A percentile compares a stretch with the other conserved stretches of the same genome.
Evolutionary conservation across 1,140 invertebrate species (phyloP).

Genomic region (Kradibia gibbosae): DNA sequence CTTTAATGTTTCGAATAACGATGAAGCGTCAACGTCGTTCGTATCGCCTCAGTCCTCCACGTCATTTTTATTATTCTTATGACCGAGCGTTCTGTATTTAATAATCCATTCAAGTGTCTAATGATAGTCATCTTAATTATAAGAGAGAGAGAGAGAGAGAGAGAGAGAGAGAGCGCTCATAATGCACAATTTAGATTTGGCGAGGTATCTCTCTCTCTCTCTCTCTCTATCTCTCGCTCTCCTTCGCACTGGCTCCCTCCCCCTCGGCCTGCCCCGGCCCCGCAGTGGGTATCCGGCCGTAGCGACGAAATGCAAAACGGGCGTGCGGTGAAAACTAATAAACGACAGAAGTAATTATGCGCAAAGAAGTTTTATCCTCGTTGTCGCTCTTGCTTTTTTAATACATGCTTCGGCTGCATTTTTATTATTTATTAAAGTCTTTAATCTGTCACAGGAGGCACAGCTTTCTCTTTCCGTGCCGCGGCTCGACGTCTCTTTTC

Average conservation of each 20-base stretch:
- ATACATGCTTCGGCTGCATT: not conserved
- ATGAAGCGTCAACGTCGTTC: not conserved
- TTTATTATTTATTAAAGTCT: constrained; percentile 45
- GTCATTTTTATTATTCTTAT: constrained; percentile 26
- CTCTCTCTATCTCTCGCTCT: no score
- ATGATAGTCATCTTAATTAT: not conserved
- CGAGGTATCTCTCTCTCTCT: not conserved
- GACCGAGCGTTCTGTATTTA: not conserved
- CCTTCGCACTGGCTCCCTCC: no score
- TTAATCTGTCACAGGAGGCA: constrained; percentile 34
- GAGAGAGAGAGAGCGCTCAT: no score
- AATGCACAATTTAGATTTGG: constrained; percentile 11
- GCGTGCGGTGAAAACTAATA: constrained; percentile 16
- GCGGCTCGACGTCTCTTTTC: constrained; percentile 16
- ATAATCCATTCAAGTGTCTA: not conserved
- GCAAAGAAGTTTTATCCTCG: constrained; percentile 26
- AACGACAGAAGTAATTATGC: constrained; percentile 31
- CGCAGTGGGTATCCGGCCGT: no score
- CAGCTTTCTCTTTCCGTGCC: constrained; percentile 37
- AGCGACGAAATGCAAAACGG: constrained; percentile 1
- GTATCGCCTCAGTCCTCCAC: not conserved
- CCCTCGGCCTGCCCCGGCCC: no score
- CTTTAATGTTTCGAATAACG: constrained; percentile 16
- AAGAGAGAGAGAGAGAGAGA: not conserved
- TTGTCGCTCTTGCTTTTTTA: not conserved